Percentiles rank a stretch among this genome's conserved stretches.
phyloP scores from a whole-genome alignment of 2,888 invertebrate genomes.

The Troilus luridus region DNA sequence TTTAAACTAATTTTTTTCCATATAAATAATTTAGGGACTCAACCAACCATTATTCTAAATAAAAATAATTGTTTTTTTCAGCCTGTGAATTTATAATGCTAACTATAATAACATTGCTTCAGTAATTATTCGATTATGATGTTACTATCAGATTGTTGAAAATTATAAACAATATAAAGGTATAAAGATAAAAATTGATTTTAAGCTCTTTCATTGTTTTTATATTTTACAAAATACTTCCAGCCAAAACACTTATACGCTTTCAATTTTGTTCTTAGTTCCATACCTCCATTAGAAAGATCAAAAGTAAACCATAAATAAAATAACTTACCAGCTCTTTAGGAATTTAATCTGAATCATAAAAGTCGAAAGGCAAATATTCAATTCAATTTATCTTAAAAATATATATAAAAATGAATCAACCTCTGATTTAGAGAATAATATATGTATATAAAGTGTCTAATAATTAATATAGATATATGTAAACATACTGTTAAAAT shows the following conservation, averaged over 20 bases:
- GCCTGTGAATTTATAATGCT: too few species aligned
- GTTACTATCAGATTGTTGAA: not conserved
- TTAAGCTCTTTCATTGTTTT: conserved; percentile 46
- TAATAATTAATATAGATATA: conserved; percentile 30
- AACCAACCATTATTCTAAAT: too few species aligned
- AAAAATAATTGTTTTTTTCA: too few species aligned
- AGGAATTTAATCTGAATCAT: conserved; percentile 22
- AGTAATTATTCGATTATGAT: not conserved
- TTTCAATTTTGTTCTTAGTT: conserved; percentile 18
- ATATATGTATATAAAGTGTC: conserved; percentile 34
- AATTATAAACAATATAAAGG: not conserved
- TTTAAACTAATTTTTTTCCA: too few species aligned
- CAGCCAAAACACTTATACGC: conserved; percentile 9
- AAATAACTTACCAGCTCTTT: conserved; percentile 26
- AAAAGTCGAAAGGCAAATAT: conserved; percentile 24
- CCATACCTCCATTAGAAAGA: conserved; percentile 12
- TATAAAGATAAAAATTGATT: conserved; percentile 13
- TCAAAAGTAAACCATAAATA: conserved; percentile 6
- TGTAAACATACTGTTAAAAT: conserved; percentile 28
- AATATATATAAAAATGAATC: conserved; percentile 44
- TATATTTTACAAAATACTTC: conserved; percentile 45
- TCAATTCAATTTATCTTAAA: conserved; percentile 42
- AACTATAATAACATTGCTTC: not conserved
- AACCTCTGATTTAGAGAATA: conserved; percentile 41
- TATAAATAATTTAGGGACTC: too few species aligned